phyloP scores from a whole-genome alignment of 2,888 invertebrate species.

The Hyposoter dolosus region DNA sequence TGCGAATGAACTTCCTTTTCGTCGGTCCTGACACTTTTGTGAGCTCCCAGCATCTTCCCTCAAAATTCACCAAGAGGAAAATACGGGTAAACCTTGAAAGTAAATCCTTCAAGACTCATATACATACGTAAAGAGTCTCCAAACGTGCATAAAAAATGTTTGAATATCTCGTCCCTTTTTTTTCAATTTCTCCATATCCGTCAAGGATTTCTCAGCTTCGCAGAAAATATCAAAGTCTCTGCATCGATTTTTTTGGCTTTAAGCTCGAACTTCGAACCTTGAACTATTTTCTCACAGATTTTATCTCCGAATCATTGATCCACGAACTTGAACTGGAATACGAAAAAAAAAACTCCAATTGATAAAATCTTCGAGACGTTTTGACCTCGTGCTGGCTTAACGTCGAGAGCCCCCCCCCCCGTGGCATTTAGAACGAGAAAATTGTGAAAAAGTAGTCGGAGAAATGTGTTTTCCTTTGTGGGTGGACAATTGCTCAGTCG shows the following conservation, averaged over 20 bases:
- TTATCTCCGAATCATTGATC: not conserved
- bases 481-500: slow-evolving; percentile 67
- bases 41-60: slow-evolving; percentile 9
- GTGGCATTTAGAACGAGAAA: slow-evolving; percentile 39
- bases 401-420: not conserved
- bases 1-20: slow-evolving; percentile 29
- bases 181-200: not conserved
- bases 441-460: slow-evolving; percentile 64
- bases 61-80: slow-evolving; percentile 10
- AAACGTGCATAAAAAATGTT: slow-evolving; percentile 2
- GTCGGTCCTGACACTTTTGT: slow-evolving; percentile 20
- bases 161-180: not conserved
- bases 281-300: not conserved
- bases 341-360: not conserved
- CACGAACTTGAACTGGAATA: not conserved
- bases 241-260: not conserved
- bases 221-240: not conserved
- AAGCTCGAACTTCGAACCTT: not conserved
- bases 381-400: not conserved
- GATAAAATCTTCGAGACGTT: not conserved
- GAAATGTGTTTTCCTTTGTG: slow-evolving; percentile 61
- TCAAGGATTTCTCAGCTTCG: not conserved
- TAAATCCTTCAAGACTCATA: slow-evolving; percentile 6
- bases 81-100: not conserved
- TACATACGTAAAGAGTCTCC: not conserved